phyloP scores from a whole-genome alignment of 2,888 invertebrate species.

The Anarsia innoxiella region DNA sequence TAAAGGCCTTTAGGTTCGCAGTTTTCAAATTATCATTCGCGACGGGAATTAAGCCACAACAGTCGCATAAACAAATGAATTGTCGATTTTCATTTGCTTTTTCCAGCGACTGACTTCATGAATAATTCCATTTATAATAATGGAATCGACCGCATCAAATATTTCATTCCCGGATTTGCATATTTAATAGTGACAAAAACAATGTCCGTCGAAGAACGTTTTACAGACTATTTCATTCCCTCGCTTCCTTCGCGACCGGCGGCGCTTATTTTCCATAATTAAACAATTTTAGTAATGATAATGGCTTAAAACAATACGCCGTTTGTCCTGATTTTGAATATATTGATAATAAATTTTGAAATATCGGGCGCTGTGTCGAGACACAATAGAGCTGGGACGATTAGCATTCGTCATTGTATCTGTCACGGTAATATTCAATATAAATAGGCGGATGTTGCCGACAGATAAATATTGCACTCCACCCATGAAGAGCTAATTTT shows the following conservation, averaged over 20 bases:
- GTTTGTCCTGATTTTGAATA: slow-evolving; percentile 3
- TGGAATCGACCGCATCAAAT: slow-evolving; percentile 65
- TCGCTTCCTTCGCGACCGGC: slow-evolving; percentile 24
- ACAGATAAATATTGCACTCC: slow-evolving; percentile 69
- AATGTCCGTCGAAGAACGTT: slow-evolving; percentile 47
- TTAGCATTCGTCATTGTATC: slow-evolving; percentile 29
- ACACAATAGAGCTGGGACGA: slow-evolving; percentile 12
- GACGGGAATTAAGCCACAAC: slow-evolving; percentile 50
- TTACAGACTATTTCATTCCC: slow-evolving; percentile 31
- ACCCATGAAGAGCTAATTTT: slow-evolving; percentile 70
- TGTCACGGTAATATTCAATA: slow-evolving; percentile 46
- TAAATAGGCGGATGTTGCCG: slow-evolving; percentile 59
- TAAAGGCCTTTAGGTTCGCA: too few species aligned
- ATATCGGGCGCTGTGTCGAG: neutral
- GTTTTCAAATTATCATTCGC: too few species aligned
- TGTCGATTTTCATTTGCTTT: slow-evolving; percentile 63
- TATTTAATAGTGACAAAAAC: slow-evolving; percentile 64
- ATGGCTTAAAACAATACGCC: slow-evolving; percentile 5
- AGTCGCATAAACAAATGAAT: slow-evolving; percentile 64
- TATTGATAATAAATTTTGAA: neutral
- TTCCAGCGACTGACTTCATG: slow-evolving; percentile 59
- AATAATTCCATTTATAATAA: slow-evolving; percentile 69
- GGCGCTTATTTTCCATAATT: slow-evolving; percentile 28
- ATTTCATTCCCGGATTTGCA: slow-evolving; percentile 65
- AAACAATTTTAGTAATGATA: slow-evolving; percentile 14